A percentile compares a stretch with the other conserved stretches of the same genome.
These are phyloP conservation scores for Prenolepis imparis DNA, from an alignment of 2,888 invertebrate genomes.

Conservation along the genomic window DNA sequence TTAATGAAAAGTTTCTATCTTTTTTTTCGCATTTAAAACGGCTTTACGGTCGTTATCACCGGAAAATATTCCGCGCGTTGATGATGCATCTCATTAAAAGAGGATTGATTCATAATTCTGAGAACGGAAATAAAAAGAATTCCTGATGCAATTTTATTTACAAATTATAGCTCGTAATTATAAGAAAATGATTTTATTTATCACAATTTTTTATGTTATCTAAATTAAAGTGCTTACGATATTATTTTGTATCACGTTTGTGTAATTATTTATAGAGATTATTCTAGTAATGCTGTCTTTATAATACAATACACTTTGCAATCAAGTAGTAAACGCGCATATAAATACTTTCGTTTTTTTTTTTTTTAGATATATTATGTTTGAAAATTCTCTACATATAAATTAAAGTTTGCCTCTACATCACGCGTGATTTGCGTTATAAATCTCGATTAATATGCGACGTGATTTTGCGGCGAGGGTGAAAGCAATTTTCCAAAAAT, in stretches of 20 bases:
- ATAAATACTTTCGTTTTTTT: background rate
- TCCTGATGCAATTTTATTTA: background rate
- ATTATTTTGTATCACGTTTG: background rate
- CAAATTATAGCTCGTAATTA: background rate
- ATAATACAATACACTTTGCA: background rate
- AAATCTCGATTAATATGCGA: constrained; percentile 41
- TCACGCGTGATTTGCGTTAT: background rate
- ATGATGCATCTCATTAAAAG: background rate
- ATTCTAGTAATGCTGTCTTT: background rate
- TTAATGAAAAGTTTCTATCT: background rate
- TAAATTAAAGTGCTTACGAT: background rate
- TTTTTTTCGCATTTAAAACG: background rate
- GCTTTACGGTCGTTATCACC: background rate
- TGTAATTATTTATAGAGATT: background rate
- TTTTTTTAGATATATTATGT: background rate
- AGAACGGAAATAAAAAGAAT: background rate
- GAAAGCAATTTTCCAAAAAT: constrained; percentile 45
- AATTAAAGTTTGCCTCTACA: background rate
- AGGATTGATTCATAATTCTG: background rate
- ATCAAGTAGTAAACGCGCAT: background rate
- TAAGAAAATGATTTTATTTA: background rate
- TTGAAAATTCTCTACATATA: background rate
- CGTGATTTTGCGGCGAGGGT: constrained; percentile 19
- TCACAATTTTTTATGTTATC: background rate
- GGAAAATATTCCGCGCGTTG: background rate